phyloP scores from a whole-genome alignment of 2,113 vertebrate genomes.

The Glaucomys volans region DNA sequence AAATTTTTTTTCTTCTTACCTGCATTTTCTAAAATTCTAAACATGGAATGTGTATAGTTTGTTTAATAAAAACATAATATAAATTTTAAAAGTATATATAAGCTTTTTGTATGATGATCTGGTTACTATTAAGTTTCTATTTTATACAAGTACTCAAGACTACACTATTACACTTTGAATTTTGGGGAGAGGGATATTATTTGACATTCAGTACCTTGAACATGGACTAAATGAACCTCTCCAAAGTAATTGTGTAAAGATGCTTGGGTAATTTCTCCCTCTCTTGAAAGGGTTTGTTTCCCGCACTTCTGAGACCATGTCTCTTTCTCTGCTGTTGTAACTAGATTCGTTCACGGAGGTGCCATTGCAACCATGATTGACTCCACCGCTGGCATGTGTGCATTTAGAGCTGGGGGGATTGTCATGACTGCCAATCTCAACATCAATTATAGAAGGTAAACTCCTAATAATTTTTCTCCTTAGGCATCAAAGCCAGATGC shows the following conservation, averaged over 20 bases:
- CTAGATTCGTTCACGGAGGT: constrained; percentile 73
- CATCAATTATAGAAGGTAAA: constrained; percentile 78
- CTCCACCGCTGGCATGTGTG: neutral
- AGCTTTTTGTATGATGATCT: constrained; percentile 12
- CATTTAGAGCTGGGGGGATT: rapidly evolving
- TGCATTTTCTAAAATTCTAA: constrained; percentile 35
- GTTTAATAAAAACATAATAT: constrained; percentile 12
- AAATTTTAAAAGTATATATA: constrained; percentile 24
- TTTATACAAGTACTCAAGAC: neutral
- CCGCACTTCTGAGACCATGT: neutral
- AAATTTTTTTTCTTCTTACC: constrained; percentile 27
- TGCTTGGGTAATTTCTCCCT: neutral
- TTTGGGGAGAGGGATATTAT: neutral
- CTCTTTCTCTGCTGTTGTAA: neutral
- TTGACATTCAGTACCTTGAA: neutral
- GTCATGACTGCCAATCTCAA: constrained; percentile 77
- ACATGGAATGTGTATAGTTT: neutral
- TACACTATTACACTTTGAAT: neutral
- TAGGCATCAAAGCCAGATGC: neutral
- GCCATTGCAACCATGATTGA: constrained; percentile 69
- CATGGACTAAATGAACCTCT: neutral
- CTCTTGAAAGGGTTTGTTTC: neutral
- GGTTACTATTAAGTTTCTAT: neutral
- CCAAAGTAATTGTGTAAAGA: neutral
- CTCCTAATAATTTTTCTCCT: neutral